Base-by-base conservation (phyloP, 1,140 invertebrate genomes). In the Drosophila bifasciata region DNA sequence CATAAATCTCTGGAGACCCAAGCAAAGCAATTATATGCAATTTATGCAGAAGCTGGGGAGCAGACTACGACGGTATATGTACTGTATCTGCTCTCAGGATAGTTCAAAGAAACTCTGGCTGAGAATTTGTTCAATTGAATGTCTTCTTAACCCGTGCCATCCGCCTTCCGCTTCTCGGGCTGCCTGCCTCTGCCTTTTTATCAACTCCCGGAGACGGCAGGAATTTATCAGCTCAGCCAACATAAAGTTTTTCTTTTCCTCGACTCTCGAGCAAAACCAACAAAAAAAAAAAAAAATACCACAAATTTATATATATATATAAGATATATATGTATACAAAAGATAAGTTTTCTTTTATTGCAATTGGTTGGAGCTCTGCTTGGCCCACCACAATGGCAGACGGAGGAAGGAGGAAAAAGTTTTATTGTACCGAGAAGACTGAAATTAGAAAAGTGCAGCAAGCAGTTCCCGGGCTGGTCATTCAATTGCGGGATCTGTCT, bases 281-380 rank as follows among this genome's bases (percentile, higher is more conserved):
- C 69, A 70, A 69, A 58, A 45, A 15, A 50, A 50, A 61, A 57
- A 68, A 70, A 70, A 69, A 53, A 68, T 67, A 68, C 64, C 64
- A 56, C 62, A 68, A 68, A 68, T 68, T 56, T 68, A 67, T 68
- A 68, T 28, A 28, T 52, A 67, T 45, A 25, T 63, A 51, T 45
- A 50, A 28, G 46, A 25, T 9, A 28, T 39, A 32, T 53, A 28
- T 39, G 11, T 53, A 53, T 68, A 81, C 69, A 66, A 59, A 75
- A 76, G 81, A 85, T 85, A 85, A 85, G 81, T 85, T 85, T 88
- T 85, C 81, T 85, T 85, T 85, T 86, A 85, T 85, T 85, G 81
- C 77, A 86, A 56, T 81, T 81, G 45, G 56, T 39, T 49, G 70
- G 48, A 58, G 52, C 67, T 58, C 28, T 23, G n/a, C 43, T 64